These are phyloP conservation scores for Stictonetta naevosa DNA, from an alignment of 2,113 vertebrate genomes.

Conservation along the genomic window DNA sequence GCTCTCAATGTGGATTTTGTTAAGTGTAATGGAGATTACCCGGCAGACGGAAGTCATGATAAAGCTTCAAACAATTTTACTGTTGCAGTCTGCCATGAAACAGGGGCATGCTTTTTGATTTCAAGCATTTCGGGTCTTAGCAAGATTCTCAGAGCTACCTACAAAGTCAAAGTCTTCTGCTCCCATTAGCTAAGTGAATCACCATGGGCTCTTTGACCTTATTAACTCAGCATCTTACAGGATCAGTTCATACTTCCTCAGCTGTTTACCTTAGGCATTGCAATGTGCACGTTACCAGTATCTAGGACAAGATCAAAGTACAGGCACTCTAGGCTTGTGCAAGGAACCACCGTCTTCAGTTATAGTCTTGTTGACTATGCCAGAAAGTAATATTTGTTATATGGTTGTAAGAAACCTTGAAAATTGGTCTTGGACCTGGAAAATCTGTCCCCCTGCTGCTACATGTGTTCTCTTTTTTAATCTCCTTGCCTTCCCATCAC, in stretches of 20 bases:
- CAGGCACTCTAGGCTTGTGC: background rate
- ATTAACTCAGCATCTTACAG: background rate
- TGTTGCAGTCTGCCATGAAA: background rate
- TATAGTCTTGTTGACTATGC: background rate
- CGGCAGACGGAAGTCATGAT: background rate
- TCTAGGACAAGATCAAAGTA: background rate
- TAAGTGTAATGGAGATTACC: background rate
- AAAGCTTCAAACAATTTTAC: background rate
- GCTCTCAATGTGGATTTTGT: constrained; percentile 19
- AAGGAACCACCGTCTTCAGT: background rate
- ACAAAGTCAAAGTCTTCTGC: background rate
- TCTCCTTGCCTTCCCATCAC: background rate
- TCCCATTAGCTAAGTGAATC: background rate
- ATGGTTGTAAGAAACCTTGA: background rate
- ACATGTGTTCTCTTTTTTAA: background rate
- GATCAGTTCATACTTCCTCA: background rate
- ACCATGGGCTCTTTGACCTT: background rate
- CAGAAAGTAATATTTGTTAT: background rate
- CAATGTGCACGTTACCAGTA: background rate
- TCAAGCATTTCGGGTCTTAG: background rate
- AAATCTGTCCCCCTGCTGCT: background rate
- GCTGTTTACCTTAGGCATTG: background rate
- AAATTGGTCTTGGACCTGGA: background rate
- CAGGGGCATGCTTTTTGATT: background rate
- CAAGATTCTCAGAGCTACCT: background rate